These are phyloP conservation scores for Anoplopoma fimbria DNA, from an alignment of 2,113 vertebrate genomes.

Conservation along the genomic window DNA sequence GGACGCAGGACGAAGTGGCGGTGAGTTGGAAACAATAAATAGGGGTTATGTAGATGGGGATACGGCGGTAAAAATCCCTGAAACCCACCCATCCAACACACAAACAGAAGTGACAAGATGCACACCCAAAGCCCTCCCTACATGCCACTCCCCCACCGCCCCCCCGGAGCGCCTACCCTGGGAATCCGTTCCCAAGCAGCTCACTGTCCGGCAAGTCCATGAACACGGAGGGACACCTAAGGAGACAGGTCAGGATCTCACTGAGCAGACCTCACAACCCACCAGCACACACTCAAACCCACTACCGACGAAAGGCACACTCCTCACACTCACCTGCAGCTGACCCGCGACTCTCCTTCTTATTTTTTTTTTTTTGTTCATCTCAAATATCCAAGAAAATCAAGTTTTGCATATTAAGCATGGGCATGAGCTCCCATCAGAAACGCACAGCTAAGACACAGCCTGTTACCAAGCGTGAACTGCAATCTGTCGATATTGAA, in stretches of 20 bases:
- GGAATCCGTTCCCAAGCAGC: slow-evolving; percentile 86
- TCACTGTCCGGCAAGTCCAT: slow-evolving; percentile 89
- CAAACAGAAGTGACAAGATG: slow-evolving; percentile 59
- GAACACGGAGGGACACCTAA: slow-evolving; percentile 88
- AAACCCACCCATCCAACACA: slow-evolving; percentile 47
- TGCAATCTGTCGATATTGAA: background rate
- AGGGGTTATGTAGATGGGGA: background rate
- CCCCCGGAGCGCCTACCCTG: slow-evolving; percentile 82
- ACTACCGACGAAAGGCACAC: slow-evolving; percentile 17
- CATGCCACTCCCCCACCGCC: slow-evolving; percentile 63
- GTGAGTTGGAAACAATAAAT: slow-evolving; percentile 43
- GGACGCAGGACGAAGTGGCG: background rate
- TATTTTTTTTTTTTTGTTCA: background rate
- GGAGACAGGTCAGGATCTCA: slow-evolving; percentile 86
- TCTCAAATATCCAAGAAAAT: background rate
- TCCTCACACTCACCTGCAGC: slow-evolving; percentile 15
- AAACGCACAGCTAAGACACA: background rate
- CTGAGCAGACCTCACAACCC: slow-evolving; percentile 77
- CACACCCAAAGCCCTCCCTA: slow-evolving; percentile 73
- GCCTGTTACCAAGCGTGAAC: background rate
- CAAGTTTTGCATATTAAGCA: background rate
- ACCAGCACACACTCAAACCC: slow-evolving; percentile 34
- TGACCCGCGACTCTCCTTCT: background rate
- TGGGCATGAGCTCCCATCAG: background rate
- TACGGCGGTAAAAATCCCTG: background rate